Base-by-base conservation (phyloP, 2,113 vertebrate genomes). In the Corythaixoides concolor region DNA sequence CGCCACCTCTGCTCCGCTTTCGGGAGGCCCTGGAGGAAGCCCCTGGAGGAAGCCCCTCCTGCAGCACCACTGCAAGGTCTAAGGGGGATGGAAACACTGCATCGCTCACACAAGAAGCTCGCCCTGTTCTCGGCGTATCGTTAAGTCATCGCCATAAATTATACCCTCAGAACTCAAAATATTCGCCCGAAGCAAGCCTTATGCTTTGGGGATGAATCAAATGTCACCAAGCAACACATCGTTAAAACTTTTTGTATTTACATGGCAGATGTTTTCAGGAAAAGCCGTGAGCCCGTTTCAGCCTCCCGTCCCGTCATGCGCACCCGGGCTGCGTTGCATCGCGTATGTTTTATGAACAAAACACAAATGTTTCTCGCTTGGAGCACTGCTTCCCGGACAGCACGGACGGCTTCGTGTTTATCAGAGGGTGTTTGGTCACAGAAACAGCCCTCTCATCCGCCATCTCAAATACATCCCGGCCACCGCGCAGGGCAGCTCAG, bases 301-400 rank as follows among this genome's bases (percentile, higher is more conserved):
- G 58, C 64, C 63, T 32, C 56, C 43, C 2, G 15, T 11, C 49
- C 73, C 2, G 0, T 30, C 58, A 9, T 37, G 3, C 0, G 1
- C 56, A 35, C 30, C 1, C 1, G 13, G 60, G 33, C 41, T 23
- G 0, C 3, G 0, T 6, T 8, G 30, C 64, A 8, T 37, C 74
- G 5, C 35, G 0, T 19, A 2, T 2, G 0, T 58, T 74, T 80
- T 3, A 16, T 4, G 47, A 12, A 39, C 22, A 17, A 39, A 92
- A 58, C 18, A 8, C 45, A 6, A 33, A 23, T 1, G 0, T n/a
- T 67, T 56, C 78, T 55, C 20, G 2, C 63, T 12, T 8, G 2
- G 4, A 85, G 50, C 56, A 5, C 68, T 8, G 9, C 60, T 7
- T 14, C 78, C 59, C 21, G 2, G 30, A 24, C 19, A 39, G 39